These are phyloP conservation scores for Ptilonorhynchus violaceus DNA, from an alignment of 2,113 vertebrate genomes.

Conservation along the genomic window DNA sequence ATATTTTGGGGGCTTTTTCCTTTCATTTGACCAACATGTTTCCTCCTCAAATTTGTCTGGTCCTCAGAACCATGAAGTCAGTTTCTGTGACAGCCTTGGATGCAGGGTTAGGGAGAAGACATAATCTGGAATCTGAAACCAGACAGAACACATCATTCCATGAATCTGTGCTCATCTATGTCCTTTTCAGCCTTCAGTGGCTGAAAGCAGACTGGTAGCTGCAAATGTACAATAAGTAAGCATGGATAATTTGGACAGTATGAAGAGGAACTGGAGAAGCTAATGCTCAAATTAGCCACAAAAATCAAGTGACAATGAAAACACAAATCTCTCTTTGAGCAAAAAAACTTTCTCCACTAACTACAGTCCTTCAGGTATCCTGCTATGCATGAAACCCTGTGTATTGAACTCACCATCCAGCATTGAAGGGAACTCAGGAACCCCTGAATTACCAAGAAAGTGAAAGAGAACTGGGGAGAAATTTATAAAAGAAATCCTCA, in stretches of 20 bases:
- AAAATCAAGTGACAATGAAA: neutral
- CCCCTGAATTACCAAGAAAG: neutral
- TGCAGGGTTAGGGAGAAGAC: neutral
- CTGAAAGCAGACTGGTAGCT: neutral
- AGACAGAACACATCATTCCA: neutral
- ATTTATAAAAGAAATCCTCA: neutral
- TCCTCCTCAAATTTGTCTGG: neutral
- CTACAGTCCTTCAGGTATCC: neutral
- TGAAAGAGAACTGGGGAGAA: neutral
- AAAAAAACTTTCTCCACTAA: neutral
- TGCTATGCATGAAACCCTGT: neutral
- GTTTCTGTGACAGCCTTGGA: neutral
- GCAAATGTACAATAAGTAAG: neutral
- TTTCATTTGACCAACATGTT: neutral
- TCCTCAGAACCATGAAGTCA: neutral
- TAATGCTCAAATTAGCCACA: neutral
- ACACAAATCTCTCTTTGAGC: neutral
- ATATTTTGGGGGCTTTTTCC: neutral
- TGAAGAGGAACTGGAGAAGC: neutral
- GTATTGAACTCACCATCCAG: neutral
- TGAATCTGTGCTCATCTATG: neutral
- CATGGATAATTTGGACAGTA: neutral
- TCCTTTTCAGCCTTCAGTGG: neutral
- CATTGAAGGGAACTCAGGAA: neutral
- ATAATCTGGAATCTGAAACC: neutral